phyloP scores from a whole-genome alignment of 2,888 invertebrate species.

The Drosophila emarginata region DNA sequence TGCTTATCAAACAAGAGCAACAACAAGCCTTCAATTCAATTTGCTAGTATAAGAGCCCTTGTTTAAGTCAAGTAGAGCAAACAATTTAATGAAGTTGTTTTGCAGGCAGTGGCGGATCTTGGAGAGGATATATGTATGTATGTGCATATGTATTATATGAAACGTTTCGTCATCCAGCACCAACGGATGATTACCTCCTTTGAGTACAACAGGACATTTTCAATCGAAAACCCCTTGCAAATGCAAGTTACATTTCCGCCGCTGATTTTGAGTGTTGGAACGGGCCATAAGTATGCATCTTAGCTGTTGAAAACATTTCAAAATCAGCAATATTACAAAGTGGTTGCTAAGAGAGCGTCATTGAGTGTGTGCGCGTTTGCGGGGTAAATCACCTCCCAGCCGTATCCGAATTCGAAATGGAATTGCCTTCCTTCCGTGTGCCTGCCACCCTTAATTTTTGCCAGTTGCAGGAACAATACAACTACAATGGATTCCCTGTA shows the following conservation, averaged over 20 bases:
- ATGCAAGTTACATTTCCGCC: constrained; percentile 1
- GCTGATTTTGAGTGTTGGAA: neutral
- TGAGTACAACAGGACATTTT: no score
- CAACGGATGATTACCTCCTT: neutral
- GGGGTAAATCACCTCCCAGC: constrained; percentile 16
- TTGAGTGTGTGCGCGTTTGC: neutral
- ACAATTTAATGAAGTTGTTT: constrained; percentile 48
- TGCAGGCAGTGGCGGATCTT: neutral
- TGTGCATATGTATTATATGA: no score
- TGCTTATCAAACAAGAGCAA: constrained; percentile 16
- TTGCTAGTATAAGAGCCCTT: constrained; percentile 27
- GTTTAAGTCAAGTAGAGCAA: constrained; percentile 36
- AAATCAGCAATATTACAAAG: constrained; percentile 37
- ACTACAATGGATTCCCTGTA: neutral
- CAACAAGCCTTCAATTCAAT: constrained; percentile 20
- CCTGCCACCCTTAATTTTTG: neutral
- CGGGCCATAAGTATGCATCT: constrained; percentile 21
- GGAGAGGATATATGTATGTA: neutral
- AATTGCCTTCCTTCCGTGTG: neutral
- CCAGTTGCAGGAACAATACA: neutral
- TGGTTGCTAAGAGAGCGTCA: constrained; percentile 43
- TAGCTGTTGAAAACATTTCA: constrained; percentile 22
- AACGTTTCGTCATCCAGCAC: no score
- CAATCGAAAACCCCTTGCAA: neutral
- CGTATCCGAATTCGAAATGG: neutral